These are phyloP conservation scores for Oscheius sp. DNA, from an alignment of 2,888 invertebrate genomes.

Conservation along the genomic window DNA sequence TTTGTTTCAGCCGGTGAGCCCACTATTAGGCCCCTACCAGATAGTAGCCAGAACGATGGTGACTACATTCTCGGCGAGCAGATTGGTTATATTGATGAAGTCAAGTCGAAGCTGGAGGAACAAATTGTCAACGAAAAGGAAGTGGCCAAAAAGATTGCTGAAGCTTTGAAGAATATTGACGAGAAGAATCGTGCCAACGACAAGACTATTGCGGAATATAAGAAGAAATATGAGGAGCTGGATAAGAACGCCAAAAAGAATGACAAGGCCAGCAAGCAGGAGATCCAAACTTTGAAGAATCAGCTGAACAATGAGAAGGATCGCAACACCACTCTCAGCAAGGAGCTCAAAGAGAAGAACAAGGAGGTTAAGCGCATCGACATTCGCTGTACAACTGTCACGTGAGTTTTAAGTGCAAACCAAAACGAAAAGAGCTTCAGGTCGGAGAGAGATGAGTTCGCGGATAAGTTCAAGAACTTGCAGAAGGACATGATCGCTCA, in stretches of 20 bases:
- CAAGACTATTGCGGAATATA: constrained; percentile 21
- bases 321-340: constrained; percentile 40
- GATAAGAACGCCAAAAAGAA: constrained; percentile 36
- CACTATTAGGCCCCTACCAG: not conserved
- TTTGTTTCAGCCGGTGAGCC: constrained; percentile 17
- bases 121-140: constrained; percentile 11
- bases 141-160: not conserved
- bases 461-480: constrained; percentile 50
- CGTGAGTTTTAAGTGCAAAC: constrained; percentile 1
- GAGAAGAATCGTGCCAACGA: not conserved
- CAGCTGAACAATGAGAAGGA: constrained; percentile 43
- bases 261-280: constrained; percentile 46
- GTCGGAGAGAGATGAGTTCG: constrained; percentile 54
- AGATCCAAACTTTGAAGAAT: constrained; percentile 39
- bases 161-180: constrained; percentile 21
- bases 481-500: constrained; percentile 53
- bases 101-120: constrained; percentile 18
- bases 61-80: constrained; percentile 21
- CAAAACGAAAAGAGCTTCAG: constrained; percentile 24
- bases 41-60: constrained; percentile 1
- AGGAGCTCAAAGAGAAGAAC: constrained; percentile 54
- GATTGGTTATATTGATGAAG: constrained; percentile 20
- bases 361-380: constrained; percentile 65
- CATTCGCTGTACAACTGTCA: constrained; percentile 41
- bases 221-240: constrained; percentile 39